Conservation (phyloP, 2,113 vertebrate genomes). For the Erinaceus europaeus region DNA sequence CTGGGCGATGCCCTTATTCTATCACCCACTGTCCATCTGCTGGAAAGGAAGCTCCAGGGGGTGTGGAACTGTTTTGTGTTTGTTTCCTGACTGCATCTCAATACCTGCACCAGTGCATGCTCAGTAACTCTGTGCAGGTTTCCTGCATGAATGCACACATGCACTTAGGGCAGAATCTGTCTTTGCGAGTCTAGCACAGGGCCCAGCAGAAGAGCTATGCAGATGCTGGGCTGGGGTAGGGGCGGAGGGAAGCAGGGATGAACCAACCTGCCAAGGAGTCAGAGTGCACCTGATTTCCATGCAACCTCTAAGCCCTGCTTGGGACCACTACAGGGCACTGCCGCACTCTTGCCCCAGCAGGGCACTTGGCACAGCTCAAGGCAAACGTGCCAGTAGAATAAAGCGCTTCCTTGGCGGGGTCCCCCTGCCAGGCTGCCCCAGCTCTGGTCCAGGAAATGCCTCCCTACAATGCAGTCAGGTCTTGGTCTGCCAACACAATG, state of each 20-base stretch:
- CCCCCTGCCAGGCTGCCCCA: conserved; percentile 56
- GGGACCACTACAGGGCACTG: neutral
- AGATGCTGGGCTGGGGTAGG: too few species aligned
- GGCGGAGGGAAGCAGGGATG: too few species aligned
- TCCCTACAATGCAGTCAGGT: neutral
- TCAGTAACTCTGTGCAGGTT: neutral
- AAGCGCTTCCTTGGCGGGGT: conserved; percentile 37
- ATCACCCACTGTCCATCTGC: neutral
- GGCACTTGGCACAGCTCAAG: conserved; percentile 36
- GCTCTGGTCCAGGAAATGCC: conserved; percentile 45
- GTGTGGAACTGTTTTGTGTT: neutral
- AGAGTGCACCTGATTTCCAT: neutral
- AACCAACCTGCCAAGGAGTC: neutral
- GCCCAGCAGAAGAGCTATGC: neutral
- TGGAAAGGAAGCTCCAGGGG: neutral
- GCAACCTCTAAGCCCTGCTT: neutral
- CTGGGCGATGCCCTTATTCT: neutral
- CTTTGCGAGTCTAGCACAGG: neutral
- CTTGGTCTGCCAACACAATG: conserved; percentile 36
- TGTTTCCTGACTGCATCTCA: neutral
- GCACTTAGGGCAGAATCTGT: neutral
- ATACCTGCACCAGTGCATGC: neutral
- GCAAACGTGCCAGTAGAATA: conserved; percentile 61
- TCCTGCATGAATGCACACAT: neutral
- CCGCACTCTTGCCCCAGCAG: neutral